Evolutionary conservation across 2,113 vertebrate genomes (phyloP).

Genomic region (Macquaria australasica): DNA sequence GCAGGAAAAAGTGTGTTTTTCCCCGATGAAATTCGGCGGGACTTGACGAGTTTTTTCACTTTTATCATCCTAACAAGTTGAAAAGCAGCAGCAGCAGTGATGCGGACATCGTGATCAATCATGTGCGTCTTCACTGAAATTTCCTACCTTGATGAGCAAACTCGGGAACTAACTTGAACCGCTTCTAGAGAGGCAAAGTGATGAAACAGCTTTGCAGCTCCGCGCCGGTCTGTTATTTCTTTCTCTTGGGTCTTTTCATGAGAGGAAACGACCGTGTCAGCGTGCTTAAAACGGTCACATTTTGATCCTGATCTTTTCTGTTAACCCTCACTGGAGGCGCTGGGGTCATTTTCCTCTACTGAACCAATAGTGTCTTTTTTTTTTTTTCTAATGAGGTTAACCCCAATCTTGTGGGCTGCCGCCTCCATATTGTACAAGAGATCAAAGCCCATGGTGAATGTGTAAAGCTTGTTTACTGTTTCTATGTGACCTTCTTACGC

Average conservation of each 20-base stretch:
- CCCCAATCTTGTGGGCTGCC: slow-evolving; percentile 47
- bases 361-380: not conserved
- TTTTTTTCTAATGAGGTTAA: slow-evolving; percentile 66
- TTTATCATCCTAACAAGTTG: slow-evolving; percentile 45
- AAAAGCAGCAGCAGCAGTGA: slow-evolving; percentile 8
- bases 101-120: slow-evolving; percentile 9
- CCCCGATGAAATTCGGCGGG: slow-evolving; percentile 31
- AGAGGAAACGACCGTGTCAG: not conserved
- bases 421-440: slow-evolving; percentile 23
- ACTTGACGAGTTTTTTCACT: slow-evolving; percentile 18
- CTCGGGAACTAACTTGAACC: not conserved
- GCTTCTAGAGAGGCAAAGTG: not conserved
- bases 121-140: not conserved
- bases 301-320: slow-evolving; percentile 39
- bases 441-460: slow-evolving; percentile 45
- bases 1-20: slow-evolving; percentile 6
- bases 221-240: not conserved
- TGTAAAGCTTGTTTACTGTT: slow-evolving; percentile 62
- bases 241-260: slow-evolving; percentile 11
- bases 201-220: slow-evolving; percentile 9
- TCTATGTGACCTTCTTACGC: slow-evolving; percentile 46
- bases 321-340: slow-evolving; percentile 24
- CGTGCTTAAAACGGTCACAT: not conserved
- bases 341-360: slow-evolving; percentile 20
- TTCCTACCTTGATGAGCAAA: slow-evolving; percentile 32